Conservation (phyloP, 2,113 vertebrate genomes). For the Ceuthmochares aereus region DNA sequence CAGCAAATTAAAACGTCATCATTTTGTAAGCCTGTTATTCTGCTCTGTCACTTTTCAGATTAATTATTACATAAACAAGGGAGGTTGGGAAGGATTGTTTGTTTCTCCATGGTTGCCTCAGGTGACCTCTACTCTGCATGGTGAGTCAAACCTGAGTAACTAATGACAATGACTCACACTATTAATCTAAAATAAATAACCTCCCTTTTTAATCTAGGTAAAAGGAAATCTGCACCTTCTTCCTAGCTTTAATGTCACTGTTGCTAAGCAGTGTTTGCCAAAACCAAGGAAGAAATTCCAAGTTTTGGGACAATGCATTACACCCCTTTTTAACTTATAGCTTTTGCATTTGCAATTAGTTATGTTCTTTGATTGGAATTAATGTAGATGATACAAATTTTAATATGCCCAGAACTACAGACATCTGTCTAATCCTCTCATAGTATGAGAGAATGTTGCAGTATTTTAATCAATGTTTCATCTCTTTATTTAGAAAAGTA, state of each 20-base stretch:
- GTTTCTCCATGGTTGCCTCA: not conserved
- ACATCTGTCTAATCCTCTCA: not conserved
- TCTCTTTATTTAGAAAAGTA: not conserved
- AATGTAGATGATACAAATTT: not conserved
- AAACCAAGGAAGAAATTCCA: fast-evolving
- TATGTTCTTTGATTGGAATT: not conserved
- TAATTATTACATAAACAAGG: not conserved
- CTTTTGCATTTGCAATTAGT: not conserved
- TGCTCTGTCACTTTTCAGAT: not conserved
- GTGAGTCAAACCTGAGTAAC: not conserved
- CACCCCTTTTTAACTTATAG: fast-evolving
- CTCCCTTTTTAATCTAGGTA: not conserved
- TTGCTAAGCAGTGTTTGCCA: not conserved
- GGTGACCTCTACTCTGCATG: not conserved
- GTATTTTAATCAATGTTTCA: not conserved
- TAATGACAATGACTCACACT: not conserved
- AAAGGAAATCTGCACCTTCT: not conserved
- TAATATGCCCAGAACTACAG: not conserved
- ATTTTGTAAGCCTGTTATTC: not conserved
- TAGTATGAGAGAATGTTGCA: not conserved
- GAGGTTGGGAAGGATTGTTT: not conserved
- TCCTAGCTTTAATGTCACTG: not conserved
- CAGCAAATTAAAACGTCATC: conserved; percentile 17
- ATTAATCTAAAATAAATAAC: not conserved
- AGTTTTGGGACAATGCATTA: not conserved